These are phyloP conservation scores for Lasaia peninsularis DNA, from an alignment of 1,140 invertebrate genomes.

Conservation along the genomic window DNA sequence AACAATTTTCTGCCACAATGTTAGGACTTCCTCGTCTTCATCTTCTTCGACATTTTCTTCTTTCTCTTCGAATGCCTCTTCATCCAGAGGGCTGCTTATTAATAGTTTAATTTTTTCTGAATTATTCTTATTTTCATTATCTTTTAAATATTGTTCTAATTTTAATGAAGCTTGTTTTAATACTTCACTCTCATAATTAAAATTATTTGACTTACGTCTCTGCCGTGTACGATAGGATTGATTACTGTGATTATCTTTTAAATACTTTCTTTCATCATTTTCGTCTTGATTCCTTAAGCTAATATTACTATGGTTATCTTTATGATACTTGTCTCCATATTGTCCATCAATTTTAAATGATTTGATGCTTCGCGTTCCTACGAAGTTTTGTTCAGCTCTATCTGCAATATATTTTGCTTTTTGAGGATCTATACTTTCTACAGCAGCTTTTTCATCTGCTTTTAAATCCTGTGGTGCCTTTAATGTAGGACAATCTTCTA, in stretches of 20 bases:
- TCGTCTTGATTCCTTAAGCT: constrained; percentile 60
- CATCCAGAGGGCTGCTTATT: constrained; percentile 34
- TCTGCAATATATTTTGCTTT: constrained; percentile 58
- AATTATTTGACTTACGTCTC: constrained; percentile 63
- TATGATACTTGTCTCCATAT: constrained; percentile 61
- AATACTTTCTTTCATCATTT: constrained; percentile 58
- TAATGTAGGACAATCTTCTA: constrained; percentile 69
- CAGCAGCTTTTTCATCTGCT: constrained; percentile 69
- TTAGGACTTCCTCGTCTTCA: constrained; percentile 51
- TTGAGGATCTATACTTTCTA: constrained; percentile 60
- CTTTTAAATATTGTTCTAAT: constrained; percentile 65
- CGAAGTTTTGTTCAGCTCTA: constrained; percentile 58
- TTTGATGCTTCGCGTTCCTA: constrained; percentile 55
- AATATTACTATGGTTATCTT: constrained; percentile 64
- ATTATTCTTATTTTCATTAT: constrained; percentile 45
- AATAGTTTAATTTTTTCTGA: constrained; percentile 48
- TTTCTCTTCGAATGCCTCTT: constrained; percentile 45
- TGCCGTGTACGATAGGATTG: constrained; percentile 50
- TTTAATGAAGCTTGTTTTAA: constrained; percentile 69
- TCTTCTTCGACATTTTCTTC: constrained; percentile 34
- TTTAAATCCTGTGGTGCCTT: constrained; percentile 74
- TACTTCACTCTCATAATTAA: constrained; percentile 69
- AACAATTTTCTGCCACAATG: constrained; percentile 74
- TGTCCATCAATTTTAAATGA: constrained; percentile 65
- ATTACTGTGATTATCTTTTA: constrained; percentile 67